These are phyloP conservation scores for Triplophysa bombifrons DNA, from an alignment of 2,797 vertebrate species.

Conservation along the genomic window DNA sequence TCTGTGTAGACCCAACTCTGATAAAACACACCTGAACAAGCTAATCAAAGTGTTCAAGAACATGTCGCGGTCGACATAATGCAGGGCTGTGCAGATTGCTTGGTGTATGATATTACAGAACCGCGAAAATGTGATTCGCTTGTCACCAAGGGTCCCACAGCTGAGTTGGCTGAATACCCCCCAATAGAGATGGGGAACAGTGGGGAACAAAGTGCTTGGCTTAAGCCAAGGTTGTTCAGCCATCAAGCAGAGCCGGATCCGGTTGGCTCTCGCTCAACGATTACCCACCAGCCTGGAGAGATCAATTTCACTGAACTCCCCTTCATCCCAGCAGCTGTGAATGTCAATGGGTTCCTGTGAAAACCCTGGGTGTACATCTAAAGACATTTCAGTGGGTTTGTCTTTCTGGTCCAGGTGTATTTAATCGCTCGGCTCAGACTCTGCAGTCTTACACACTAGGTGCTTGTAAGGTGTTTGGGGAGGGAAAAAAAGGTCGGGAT, in stretches of 20 bases:
- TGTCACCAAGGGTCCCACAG: background rate
- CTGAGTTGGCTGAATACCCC: background rate
- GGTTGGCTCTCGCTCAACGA: constrained; percentile 35
- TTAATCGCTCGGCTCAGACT: constrained; percentile 17
- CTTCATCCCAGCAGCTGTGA: constrained; percentile 44
- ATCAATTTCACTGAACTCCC: constrained; percentile 46
- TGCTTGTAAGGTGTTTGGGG: background rate
- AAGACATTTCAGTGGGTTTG: constrained; percentile 31
- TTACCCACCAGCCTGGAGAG: constrained; percentile 45
- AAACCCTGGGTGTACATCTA: constrained; percentile 10
- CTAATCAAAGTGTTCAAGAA: too few species aligned
- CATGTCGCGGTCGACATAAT: too few species aligned
- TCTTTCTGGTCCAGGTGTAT: constrained; percentile 5
- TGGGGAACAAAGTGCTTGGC: constrained; percentile 30
- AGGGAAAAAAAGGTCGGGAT: constrained; percentile 9
- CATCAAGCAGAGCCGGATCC: constrained; percentile 41
- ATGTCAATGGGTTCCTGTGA: constrained; percentile 52
- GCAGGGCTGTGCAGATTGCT: too few species aligned
- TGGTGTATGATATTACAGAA: too few species aligned
- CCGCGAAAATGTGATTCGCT: too few species aligned
- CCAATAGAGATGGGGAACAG: constrained; percentile 22
- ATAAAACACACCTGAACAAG: too few species aligned
- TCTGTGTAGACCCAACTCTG: too few species aligned
- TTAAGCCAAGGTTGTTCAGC: constrained; percentile 36
- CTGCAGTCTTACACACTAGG: background rate